These are phyloP conservation scores for Pogoniulus pusillus DNA, from an alignment of 2,797 vertebrate species.

Conservation along the genomic window DNA sequence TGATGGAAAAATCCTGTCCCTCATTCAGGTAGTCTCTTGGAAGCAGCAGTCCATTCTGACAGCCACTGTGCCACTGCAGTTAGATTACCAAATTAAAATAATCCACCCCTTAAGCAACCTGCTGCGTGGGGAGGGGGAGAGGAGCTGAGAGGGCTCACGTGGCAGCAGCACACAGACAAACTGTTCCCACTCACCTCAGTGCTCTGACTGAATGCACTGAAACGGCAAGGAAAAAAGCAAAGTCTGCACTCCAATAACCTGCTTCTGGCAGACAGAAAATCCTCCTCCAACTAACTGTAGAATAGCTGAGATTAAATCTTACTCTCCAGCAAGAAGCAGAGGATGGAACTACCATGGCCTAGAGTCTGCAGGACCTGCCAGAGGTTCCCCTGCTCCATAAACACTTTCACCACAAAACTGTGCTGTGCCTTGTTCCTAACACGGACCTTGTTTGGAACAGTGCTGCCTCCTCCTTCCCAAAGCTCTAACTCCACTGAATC, in stretches of 20 bases:
- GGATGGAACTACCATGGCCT: neutral
- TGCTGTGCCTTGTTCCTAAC: neutral
- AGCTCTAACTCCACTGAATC: neutral
- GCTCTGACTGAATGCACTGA: neutral
- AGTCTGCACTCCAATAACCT: constrained; percentile 13
- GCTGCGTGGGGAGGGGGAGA: neutral
- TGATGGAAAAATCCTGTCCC: neutral
- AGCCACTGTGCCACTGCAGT: neutral
- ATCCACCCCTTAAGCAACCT: neutral
- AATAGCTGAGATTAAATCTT: neutral
- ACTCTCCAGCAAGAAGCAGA: neutral
- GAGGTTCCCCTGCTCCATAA: neutral
- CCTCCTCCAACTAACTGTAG: neutral
- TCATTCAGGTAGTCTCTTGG: no score
- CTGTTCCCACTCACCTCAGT: neutral
- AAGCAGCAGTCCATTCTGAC: neutral
- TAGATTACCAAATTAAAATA: no score
- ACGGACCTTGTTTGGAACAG: neutral
- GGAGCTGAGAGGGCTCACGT: neutral
- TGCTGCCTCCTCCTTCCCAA: neutral
- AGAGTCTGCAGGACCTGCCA: neutral
- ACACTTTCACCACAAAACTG: neutral
- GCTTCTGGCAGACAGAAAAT: neutral
- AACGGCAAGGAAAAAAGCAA: constrained; percentile 37
- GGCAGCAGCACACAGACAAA: neutral